Evolutionary conservation across 2,113 vertebrate genomes (phyloP).

Genomic region (Heterotis niloticus): DNA sequence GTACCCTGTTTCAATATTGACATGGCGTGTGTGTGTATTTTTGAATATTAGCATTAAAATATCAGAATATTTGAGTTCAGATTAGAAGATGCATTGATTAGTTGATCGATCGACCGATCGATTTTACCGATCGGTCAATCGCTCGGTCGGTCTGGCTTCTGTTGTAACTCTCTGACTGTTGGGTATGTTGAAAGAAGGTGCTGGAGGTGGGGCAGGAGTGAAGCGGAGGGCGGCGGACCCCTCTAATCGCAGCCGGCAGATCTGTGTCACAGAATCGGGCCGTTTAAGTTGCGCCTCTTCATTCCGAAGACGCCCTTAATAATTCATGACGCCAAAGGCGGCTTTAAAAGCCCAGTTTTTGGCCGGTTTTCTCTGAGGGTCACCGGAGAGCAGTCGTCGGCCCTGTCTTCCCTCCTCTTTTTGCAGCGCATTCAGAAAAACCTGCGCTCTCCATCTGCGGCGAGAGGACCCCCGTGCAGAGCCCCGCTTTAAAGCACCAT

Average conservation of each 20-base stretch:
- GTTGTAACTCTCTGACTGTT: too few species aligned
- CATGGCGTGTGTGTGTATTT: too few species aligned
- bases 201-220: conserved; percentile 20
- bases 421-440: not conserved
- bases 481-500: conserved; percentile 46
- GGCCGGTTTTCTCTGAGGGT: conserved; percentile 17
- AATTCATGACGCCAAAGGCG: conserved; percentile 49
- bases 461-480: conserved; percentile 32
- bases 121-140: too few species aligned
- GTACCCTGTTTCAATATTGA: too few species aligned
- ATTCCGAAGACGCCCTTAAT: conserved; percentile 46
- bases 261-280: conserved; percentile 47
- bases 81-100: too few species aligned
- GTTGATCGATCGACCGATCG: too few species aligned
- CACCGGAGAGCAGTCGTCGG: not conserved
- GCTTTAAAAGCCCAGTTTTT: conserved; percentile 26
- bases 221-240: conserved; percentile 33
- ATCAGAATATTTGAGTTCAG: too few species aligned
- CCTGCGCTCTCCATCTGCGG: conserved; percentile 26
- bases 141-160: too few species aligned
- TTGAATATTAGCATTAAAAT: too few species aligned
- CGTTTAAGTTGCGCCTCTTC: conserved; percentile 53
- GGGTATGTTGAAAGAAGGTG: too few species aligned
- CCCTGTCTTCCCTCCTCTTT: not conserved
- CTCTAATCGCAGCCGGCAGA: conserved; percentile 55